Conservation (phyloP, 2,888 invertebrate genomes). For the Myopa testacea region DNA sequence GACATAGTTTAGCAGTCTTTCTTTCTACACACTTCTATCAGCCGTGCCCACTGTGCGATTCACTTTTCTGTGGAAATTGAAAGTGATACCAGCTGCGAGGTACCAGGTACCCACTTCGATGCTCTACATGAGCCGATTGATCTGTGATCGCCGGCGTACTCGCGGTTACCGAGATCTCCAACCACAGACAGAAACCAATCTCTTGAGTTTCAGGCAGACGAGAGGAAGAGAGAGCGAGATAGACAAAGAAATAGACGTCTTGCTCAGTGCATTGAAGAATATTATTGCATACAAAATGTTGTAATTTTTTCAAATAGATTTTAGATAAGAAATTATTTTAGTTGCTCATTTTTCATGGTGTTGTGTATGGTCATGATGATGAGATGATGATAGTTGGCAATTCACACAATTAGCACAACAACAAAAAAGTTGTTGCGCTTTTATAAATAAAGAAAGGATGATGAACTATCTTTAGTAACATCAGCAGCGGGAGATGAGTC, state of each 20-base stretch:
- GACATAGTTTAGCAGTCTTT: no score
- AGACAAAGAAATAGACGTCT: not conserved
- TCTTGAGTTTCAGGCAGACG: not conserved
- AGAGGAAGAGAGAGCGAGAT: not conserved
- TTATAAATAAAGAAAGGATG: not conserved
- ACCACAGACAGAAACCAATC: not conserved
- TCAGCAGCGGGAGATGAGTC: not conserved
- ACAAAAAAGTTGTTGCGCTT: not conserved
- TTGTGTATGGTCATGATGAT: not conserved
- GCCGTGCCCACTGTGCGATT: slow-evolving; percentile 1
- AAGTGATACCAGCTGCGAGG: slow-evolving; percentile 15
- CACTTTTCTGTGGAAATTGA: slow-evolving; percentile 28
- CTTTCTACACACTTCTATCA: no score
- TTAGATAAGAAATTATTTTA: not conserved
- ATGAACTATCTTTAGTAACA: slow-evolving; percentile 22
- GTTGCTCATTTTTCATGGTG: not conserved
- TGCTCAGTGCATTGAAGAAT: not conserved
- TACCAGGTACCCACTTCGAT: not conserved
- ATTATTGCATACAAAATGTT: not conserved
- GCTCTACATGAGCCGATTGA: slow-evolving; percentile 9
- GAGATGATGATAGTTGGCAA: not conserved
- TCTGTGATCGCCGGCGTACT: slow-evolving; percentile 8
- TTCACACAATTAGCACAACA: slow-evolving; percentile 17
- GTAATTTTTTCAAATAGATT: not conserved
- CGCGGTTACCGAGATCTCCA: not conserved